Evolutionary conservation across 2,888 invertebrate genomes (phyloP).

Genomic region (Eupeodes luniger): DNA sequence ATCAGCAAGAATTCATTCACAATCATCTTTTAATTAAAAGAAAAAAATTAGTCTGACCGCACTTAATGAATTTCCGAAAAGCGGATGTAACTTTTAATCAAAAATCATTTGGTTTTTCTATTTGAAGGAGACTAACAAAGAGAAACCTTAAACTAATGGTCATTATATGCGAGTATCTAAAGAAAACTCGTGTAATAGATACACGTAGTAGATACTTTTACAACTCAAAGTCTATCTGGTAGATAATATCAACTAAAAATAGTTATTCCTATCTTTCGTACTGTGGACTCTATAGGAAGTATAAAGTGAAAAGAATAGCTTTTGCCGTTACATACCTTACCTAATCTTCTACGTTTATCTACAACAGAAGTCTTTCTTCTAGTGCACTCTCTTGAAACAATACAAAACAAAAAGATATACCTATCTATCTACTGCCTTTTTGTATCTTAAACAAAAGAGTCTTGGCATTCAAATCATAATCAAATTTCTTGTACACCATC

Average conservation of each 20-base stretch:
- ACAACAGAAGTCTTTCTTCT: neutral
- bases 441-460: neutral
- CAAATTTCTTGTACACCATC: constrained; percentile 31
- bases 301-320: constrained; percentile 1
- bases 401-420: constrained; percentile 6
- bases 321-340: too few relatives aligned
- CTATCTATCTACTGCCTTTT: too few relatives aligned
- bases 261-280: constrained; percentile 12
- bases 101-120: neutral
- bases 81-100: neutral
- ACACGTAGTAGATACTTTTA: neutral
- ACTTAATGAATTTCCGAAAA: neutral
- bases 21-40: too few relatives aligned
- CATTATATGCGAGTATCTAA: neutral
- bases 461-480: constrained; percentile 46
- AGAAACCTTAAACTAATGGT: neutral
- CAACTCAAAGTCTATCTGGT: neutral
- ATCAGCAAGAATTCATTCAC: too few relatives aligned
- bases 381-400: constrained; percentile 21
- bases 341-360: too few relatives aligned
- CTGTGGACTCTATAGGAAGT: neutral
- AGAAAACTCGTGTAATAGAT: constrained; percentile 13
- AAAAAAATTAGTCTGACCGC: neutral
- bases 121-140: neutral
- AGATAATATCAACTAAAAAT: neutral